Percentiles rank a stretch among this genome's conserved stretches.
Evolutionary conservation across 2,113 vertebrate species (phyloP).

Genomic region (Euleptes europaea): DNA sequence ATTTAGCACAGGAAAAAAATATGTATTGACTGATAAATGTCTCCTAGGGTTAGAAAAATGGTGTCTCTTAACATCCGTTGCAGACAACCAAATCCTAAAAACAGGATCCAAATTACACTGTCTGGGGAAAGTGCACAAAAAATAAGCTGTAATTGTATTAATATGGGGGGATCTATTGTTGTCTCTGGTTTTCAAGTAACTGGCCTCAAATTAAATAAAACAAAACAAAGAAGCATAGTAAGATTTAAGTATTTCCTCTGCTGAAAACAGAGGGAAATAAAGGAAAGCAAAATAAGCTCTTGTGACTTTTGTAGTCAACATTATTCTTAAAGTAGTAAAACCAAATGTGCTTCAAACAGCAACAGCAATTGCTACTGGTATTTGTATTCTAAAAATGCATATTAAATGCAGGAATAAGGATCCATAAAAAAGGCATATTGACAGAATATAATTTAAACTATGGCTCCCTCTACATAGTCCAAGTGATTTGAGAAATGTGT

Average conservation of each 20-base stretch:
- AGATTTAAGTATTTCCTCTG: constrained; percentile 17
- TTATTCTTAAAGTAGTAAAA: constrained; percentile 53
- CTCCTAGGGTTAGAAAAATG: constrained; percentile 35
- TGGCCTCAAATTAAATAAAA: constrained; percentile 40
- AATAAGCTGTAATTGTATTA: constrained; percentile 30
- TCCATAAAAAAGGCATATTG: constrained; percentile 53
- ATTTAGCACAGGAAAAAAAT: constrained; percentile 40
- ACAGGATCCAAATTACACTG: constrained; percentile 39
- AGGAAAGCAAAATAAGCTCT: constrained; percentile 11
- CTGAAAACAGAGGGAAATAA: constrained; percentile 42
- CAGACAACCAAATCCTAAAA: constrained; percentile 48
- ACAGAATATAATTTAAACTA: constrained; percentile 55
- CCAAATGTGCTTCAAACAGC: constrained; percentile 37
- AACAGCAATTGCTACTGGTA: constrained; percentile 30
- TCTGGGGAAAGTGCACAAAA: constrained; percentile 32
- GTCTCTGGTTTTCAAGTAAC: constrained; percentile 3
- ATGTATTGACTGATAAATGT: constrained; percentile 42
- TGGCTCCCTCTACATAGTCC: constrained; percentile 27
- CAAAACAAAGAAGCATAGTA: background rate
- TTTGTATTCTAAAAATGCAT: constrained; percentile 47
- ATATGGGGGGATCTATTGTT: constrained; percentile 20
- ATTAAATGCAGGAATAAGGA: constrained; percentile 50
- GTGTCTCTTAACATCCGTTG: constrained; percentile 42
- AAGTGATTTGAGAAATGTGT: constrained; percentile 54
- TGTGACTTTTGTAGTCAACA: constrained; percentile 31